These are phyloP conservation scores for Lampris megalopsis DNA, from an alignment of 2,113 vertebrate genomes.

Conservation along the genomic window DNA sequence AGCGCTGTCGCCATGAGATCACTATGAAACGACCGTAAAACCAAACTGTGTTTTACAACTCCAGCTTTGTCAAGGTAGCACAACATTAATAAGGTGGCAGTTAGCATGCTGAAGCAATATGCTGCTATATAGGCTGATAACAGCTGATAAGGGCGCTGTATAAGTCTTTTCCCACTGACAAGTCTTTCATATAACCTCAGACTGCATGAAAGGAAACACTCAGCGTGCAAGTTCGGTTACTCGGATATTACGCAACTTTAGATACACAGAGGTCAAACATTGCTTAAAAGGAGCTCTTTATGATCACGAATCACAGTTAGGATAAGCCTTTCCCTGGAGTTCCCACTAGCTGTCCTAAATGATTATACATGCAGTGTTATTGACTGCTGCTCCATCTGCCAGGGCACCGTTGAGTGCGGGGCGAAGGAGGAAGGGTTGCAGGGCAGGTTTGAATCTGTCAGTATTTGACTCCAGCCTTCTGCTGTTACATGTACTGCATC, in stretches of 20 bases:
- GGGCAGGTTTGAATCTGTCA: slow-evolving; percentile 17
- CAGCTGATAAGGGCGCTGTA: background rate
- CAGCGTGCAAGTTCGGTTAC: background rate
- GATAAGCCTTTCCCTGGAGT: background rate
- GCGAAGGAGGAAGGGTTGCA: background rate
- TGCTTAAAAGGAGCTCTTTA: background rate
- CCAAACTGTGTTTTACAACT: too few species aligned
- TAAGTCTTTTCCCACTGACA: background rate
- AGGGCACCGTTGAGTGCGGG: background rate
- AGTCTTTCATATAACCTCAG: background rate
- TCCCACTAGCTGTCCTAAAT: background rate
- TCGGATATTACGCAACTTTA: background rate
- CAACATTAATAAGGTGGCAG: background rate
- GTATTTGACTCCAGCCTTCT: slow-evolving; percentile 10
- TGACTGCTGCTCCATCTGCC: slow-evolving; percentile 1
- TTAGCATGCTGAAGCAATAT: background rate
- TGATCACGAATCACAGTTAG: background rate
- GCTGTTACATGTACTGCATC: slow-evolving; percentile 1
- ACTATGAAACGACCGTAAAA: too few species aligned
- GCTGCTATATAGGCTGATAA: background rate
- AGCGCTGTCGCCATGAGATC: too few species aligned
- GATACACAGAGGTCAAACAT: background rate
- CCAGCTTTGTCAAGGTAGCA: background rate
- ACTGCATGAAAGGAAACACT: background rate
- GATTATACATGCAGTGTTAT: background rate